A percentile compares a stretch with the other conserved stretches of the same genome.
These are phyloP conservation scores for Electrona antarctica DNA, from an alignment of 2,113 vertebrate species.

Conservation along the genomic window DNA sequence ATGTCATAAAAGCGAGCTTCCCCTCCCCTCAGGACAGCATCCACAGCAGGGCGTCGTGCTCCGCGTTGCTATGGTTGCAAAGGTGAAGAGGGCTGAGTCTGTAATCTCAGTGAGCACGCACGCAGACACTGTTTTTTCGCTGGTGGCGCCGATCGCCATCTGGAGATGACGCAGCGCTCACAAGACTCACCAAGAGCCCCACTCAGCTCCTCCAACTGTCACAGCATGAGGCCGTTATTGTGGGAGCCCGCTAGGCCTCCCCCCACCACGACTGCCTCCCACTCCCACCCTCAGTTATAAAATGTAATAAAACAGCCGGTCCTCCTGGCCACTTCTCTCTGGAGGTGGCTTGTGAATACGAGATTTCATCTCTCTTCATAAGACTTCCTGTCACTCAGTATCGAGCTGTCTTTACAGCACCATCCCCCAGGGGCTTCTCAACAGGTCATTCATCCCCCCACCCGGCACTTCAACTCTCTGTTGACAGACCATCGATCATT, in stretches of 20 bases:
- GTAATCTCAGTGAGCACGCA: constrained; percentile 38
- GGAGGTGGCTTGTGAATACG: not conserved
- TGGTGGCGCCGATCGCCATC: constrained; percentile 63
- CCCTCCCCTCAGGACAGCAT: constrained; percentile 59
- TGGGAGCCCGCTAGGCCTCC: not conserved
- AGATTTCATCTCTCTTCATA: constrained; percentile 26
- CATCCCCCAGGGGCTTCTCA: constrained; percentile 47
- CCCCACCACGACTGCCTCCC: not conserved
- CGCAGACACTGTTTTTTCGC: constrained; percentile 26
- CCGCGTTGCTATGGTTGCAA: constrained; percentile 81
- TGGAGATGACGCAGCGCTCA: constrained; percentile 65
- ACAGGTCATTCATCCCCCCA: constrained; percentile 59
- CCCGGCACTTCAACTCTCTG: constrained; percentile 19
- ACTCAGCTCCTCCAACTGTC: not conserved
- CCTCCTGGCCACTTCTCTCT: not conserved
- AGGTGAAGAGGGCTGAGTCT: constrained; percentile 77
- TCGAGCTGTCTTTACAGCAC: constrained; percentile 36
- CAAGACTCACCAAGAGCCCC: constrained; percentile 20
- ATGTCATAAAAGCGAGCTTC: constrained; percentile 36
- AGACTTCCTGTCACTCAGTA: constrained; percentile 28
- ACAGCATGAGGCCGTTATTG: not conserved
- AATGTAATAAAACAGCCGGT: not conserved
- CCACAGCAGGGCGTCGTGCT: constrained; percentile 65
- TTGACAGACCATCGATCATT: constrained; percentile 59
- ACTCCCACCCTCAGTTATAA: not conserved